A percentile compares a stretch with the other conserved stretches of the same genome.
Conservation (phyloP, 1,140 invertebrate species). For the Drosophila littoralis region DNA sequence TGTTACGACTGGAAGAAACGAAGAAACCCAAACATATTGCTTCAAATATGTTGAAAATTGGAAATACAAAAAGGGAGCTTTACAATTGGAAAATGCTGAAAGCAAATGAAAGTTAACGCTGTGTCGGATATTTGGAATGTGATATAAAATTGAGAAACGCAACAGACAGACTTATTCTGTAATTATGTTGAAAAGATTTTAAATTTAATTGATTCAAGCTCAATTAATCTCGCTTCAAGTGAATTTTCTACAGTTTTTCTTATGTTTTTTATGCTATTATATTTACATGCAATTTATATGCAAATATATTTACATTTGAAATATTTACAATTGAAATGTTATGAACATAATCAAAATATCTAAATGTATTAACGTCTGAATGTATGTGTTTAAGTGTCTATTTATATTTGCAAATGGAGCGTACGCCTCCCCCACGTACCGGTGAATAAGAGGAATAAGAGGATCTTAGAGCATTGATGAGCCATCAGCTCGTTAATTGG, state of each 20-base stretch:
- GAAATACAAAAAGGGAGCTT: too few relatives aligned
- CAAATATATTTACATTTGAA: too few relatives aligned
- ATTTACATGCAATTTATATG: too few relatives aligned
- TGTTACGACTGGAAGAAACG: background rate
- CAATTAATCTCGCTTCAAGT: background rate
- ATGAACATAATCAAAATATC: constrained; percentile 1
- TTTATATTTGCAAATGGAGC: constrained; percentile 8
- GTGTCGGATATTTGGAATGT: constrained; percentile 1
- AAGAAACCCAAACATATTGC: background rate
- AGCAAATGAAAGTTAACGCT: background rate
- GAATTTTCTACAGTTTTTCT: background rate
- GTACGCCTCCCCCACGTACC: background rate
- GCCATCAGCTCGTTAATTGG: background rate
- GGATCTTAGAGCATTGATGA: constrained; percentile 40
- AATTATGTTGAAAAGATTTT: background rate
- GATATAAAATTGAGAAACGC: background rate
- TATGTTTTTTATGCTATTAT: too few relatives aligned
- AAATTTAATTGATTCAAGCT: background rate
- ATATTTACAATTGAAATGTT: background rate
- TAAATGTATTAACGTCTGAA: background rate
- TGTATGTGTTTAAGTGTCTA: constrained; percentile 7
- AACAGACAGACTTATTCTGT: background rate
- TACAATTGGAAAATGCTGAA: background rate
- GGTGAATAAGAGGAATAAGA: background rate
- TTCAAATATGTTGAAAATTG: too few relatives aligned